phyloP scores from a whole-genome alignment of 2,888 invertebrate genomes.

The Caenorhabditis imperialis region DNA sequence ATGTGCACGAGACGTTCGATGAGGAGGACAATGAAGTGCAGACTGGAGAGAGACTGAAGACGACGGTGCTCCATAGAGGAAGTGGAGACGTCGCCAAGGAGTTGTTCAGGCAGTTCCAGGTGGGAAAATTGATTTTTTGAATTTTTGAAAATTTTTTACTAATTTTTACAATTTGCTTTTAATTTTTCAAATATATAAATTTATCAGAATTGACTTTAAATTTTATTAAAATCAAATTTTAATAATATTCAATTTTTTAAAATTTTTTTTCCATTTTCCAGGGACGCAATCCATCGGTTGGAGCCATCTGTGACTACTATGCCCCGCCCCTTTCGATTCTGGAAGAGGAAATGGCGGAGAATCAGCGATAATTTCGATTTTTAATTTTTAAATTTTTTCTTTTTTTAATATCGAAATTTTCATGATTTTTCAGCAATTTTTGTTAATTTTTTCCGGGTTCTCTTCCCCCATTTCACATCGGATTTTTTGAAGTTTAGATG shows the following conservation, averaged over 20 bases:
- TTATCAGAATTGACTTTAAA: neutral
- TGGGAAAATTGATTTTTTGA: constrained; percentile 9
- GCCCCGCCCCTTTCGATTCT: constrained; percentile 70
- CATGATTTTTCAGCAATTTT: too few species aligned
- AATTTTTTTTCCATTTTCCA: constrained; percentile 34
- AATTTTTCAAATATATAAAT: neutral
- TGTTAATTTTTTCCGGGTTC: neutral
- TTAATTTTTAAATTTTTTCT: neutral
- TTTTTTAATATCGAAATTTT: neutral
- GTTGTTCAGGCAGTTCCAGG: constrained; percentile 75
- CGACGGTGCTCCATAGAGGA: constrained; percentile 69
- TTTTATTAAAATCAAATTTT: neutral
- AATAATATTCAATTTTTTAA: neutral
- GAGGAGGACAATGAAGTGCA: constrained; percentile 70
- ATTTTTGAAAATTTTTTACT: neutral
- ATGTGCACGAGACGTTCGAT: constrained; percentile 76
- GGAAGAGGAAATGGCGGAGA: constrained; percentile 48
- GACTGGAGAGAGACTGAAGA: constrained; percentile 76
- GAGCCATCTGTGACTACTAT: constrained; percentile 77
- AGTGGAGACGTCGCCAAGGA: constrained; percentile 74
- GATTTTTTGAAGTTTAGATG: neutral
- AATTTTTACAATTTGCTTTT: neutral
- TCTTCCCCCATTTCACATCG: neutral
- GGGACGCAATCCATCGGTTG: constrained; percentile 77
- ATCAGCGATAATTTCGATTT: constrained; percentile 9